Evolutionary conservation across 2,113 vertebrate species (phyloP).

Genomic region (Melanocharis versteri): DNA sequence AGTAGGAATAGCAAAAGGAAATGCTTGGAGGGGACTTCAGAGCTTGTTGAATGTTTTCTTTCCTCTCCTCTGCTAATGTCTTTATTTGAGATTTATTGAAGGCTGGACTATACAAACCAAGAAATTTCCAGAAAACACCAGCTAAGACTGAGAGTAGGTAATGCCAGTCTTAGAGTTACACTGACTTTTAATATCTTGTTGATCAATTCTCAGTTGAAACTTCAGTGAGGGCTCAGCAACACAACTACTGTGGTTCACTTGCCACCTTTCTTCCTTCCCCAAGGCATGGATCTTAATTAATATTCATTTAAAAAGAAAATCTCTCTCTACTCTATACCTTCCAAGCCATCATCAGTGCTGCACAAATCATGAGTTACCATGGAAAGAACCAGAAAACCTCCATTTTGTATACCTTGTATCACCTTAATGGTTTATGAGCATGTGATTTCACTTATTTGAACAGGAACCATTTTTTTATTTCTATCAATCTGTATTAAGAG

Average conservation of each 20-base stretch:
- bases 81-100: neutral
- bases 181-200: neutral
- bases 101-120: neutral
- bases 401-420: neutral
- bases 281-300: neutral
- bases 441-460: neutral
- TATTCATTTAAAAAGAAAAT: neutral
- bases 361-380: neutral
- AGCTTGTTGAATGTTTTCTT: neutral
- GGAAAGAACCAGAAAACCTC: neutral
- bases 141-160: neutral
- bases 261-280: neutral
- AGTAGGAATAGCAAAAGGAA: neutral
- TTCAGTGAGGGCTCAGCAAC: neutral
- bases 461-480: neutral
- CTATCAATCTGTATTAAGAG: neutral
- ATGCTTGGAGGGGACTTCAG: neutral
- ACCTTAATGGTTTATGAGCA: neutral
- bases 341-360: neutral
- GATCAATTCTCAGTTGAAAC: neutral
- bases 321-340: neutral
- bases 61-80: neutral
- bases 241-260: neutral
- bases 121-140: neutral
- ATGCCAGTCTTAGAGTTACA: neutral